These are phyloP conservation scores for Caenorhabditis macrosperma DNA, from an alignment of 2,888 invertebrate genomes.

Conservation along the genomic window DNA sequence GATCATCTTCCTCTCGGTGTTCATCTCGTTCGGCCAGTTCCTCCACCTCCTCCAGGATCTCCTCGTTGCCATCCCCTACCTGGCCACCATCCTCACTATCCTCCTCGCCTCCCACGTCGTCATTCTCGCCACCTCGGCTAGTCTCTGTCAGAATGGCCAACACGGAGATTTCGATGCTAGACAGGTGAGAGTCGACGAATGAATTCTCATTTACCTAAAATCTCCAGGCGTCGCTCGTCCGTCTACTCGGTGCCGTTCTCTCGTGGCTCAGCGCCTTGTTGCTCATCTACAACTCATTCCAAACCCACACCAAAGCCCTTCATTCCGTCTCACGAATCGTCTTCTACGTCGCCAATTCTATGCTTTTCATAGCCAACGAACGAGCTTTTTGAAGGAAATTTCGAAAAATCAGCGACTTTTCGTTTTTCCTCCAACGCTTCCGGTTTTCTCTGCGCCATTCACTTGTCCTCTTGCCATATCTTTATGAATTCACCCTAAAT, in stretches of 20 bases:
- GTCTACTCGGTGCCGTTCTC: conserved; percentile 43
- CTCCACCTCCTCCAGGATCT: conserved; percentile 52
- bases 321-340: conserved; percentile 47
- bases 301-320: conserved; percentile 50
- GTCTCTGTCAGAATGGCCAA: conserved; percentile 44
- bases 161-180: conserved; percentile 55
- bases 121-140: conserved; percentile 38
- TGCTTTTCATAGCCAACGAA: conserved; percentile 63
- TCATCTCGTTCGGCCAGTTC: conserved; percentile 47
- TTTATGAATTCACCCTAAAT: background rate
- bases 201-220: too few relatives aligned
- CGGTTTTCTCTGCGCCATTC: conserved; percentile 11
- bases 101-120: conserved; percentile 45
- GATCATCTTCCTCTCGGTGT: conserved; percentile 19
- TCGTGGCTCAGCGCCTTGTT: conserved; percentile 56
- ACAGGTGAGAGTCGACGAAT: conserved; percentile 5
- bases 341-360: conserved; percentile 52
- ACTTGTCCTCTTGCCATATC: conserved; percentile 45
- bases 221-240: conserved; percentile 41
- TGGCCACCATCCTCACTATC: conserved; percentile 36
- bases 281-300: conserved; percentile 50
- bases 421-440: conserved; percentile 15
- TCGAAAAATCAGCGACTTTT: too few relatives aligned
- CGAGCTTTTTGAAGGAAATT: conserved; percentile 42
- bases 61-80: conserved; percentile 55